phyloP scores from a whole-genome alignment of 2,888 invertebrate genomes.

The Ypsolopha sequella region DNA sequence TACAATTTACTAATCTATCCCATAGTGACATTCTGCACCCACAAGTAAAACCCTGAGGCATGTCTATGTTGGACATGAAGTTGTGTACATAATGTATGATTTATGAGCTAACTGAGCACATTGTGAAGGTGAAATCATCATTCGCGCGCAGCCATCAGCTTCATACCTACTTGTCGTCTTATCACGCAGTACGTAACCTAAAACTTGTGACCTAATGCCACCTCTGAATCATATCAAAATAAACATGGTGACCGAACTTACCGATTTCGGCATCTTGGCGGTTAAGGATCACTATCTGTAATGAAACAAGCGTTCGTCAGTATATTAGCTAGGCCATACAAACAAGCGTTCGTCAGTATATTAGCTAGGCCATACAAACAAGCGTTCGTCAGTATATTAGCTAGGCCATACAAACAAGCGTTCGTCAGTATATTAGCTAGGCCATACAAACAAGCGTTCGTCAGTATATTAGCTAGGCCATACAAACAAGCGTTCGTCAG shows the following conservation, averaged over 20 bases:
- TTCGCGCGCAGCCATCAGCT: neutral
- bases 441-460: slow-evolving; percentile 27
- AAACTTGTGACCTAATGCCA: slow-evolving; percentile 1
- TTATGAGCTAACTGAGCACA: slow-evolving; percentile 5
- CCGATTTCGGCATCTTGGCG: slow-evolving; percentile 76
- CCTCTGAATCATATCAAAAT: neutral
- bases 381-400: no score
- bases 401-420: slow-evolving; percentile 26
- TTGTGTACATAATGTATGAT: neutral
- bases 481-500: no score
- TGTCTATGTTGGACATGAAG: no score
- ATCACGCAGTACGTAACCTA: slow-evolving; percentile 3
- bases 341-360: no score
- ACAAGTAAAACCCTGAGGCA: no score
- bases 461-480: slow-evolving; percentile 20
- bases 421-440: no score
- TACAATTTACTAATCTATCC: no score
- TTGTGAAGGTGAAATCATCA: neutral
- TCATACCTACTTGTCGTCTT: neutral
- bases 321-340: slow-evolving; percentile 24
- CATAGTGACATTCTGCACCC: no score
- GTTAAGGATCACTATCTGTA: slow-evolving; percentile 64
- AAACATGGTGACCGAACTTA: slow-evolving; percentile 40
- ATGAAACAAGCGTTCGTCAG: slow-evolving; percentile 36
- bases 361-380: slow-evolving; percentile 23